Base-by-base conservation (phyloP, 2,888 invertebrate genomes). In the Thereva unica region DNA sequence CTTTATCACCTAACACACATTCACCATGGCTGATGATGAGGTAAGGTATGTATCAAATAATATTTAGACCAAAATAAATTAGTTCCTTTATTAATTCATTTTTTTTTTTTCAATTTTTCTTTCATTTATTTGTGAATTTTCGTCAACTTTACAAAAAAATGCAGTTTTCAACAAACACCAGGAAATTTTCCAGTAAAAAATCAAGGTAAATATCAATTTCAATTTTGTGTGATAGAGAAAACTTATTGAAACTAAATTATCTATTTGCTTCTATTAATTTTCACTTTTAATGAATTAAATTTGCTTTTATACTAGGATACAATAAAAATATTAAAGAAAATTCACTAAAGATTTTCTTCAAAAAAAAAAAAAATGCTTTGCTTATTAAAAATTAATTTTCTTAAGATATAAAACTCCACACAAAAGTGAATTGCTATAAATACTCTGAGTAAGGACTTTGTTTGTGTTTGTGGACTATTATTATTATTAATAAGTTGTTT, bases 21-120 rank as follows among this genome's bases (percentile, higher is more conserved):
- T 63, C 75, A 91, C 80, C 85, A 93, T 93, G 93, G 92, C 92
- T 86, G 93, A 93, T 88, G 93, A 93, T 88, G 93, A 93, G 86
- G 93, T 93, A 86, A 92, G 93, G 92, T 93, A 85, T 83, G 91
- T 87, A 83, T 78, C 78, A 50, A 40, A 44, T 45, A 56, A 12
- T 7, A 10, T 34, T 56, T n/a, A 37, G 12, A 23, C 23, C 23
- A 23, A 10, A 38, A 0, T 9, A 38, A 54, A 38, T 9, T 37
- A 35, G 8, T 5, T 38, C 8, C 3, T 35, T 38, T 38, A 0
- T 38, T n/a, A 54, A 37, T n/a, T 40, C 4, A 10, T 40, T 4
- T 10, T 57, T 57, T 35, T 35, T 23, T 6, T 5, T 6, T 4
- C 9, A 44, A 23, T 37, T 49, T 35, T 59, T 12, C 23, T 41